Percentiles rank a stretch among this genome's conserved stretches.
phyloP scores from a whole-genome alignment of 2,888 invertebrate species.

The Nipponacmea schrenckii region DNA sequence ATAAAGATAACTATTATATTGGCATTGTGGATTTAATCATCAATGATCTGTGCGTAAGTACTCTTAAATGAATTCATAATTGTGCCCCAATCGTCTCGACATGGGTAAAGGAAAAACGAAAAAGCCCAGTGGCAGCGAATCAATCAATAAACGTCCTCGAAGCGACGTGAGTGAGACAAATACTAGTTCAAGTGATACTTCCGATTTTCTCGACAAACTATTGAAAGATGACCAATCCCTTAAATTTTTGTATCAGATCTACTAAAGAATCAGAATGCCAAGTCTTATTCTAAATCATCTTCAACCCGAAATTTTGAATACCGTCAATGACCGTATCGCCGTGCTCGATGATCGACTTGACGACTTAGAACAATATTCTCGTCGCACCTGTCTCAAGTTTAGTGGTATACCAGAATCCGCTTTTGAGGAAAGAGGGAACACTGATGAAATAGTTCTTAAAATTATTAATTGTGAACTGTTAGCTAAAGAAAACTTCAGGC shows the following conservation, averaged over 20 bases:
- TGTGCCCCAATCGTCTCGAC: too few species aligned
- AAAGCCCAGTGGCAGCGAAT: too few species aligned
- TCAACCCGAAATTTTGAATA: not conserved
- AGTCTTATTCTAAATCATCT: not conserved
- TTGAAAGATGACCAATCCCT: not conserved
- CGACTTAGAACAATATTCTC: slow-evolving; percentile 1
- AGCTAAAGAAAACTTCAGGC: not conserved
- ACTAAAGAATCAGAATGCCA: not conserved
- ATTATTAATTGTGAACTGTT: not conserved
- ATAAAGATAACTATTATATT: too few species aligned
- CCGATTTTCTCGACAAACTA: not conserved
- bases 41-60: too few species aligned
- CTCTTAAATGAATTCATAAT: too few species aligned
- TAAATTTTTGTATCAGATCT: not conserved
- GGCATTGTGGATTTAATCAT: too few species aligned
- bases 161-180: not conserved
- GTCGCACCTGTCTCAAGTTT: not conserved
- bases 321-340: not conserved
- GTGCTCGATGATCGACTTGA: not conserved
- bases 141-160: not conserved
- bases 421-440: not conserved
- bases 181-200: not conserved
- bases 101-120: too few species aligned
- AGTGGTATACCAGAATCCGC: not conserved
- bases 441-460: not conserved